Percentiles rank a stretch among this genome's conserved stretches.
These are phyloP conservation scores for Cabera pusaria DNA, from an alignment of 2,888 invertebrate genomes.

Conservation along the genomic window DNA sequence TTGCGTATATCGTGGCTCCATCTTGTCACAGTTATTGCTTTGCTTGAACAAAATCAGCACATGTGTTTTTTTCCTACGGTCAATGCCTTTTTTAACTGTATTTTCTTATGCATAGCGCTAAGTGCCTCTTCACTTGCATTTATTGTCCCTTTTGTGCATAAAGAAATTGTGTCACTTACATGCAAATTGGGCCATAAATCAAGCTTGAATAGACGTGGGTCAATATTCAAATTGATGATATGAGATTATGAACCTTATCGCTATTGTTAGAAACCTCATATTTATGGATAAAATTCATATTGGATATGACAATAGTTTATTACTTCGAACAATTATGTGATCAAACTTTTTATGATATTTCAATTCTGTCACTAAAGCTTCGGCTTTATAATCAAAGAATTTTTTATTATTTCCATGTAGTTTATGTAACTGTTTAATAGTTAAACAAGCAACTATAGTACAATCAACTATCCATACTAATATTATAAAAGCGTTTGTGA, in stretches of 20 bases:
- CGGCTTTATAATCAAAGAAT: no score
- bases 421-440: no score
- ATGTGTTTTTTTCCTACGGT: no score
- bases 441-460: no score
- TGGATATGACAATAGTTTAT: conserved; percentile 45
- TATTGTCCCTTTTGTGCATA: conserved; percentile 56
- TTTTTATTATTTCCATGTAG: no score
- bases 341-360: conserved; percentile 28
- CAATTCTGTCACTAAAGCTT: conserved; percentile 7
- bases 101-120: conserved; percentile 54
- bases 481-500: no score
- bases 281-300: no score
- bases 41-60: no score
- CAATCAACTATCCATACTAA: no score
- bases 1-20: no score
- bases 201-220: conserved; percentile 41
- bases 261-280: no score
- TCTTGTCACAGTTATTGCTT: no score
- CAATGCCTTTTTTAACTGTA: conserved; percentile 26
- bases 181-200: conserved; percentile 63
- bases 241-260: conserved; percentile 8
- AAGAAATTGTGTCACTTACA: conserved; percentile 54
- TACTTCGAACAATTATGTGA: conserved; percentile 54
- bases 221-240: conserved; percentile 29
- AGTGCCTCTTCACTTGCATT: conserved; percentile 60